A percentile compares a stretch with the other conserved stretches of the same genome.
These are phyloP conservation scores for Tetraodon nigroviridis DNA, from an alignment of 2,113 vertebrate species.

Conservation along the genomic window DNA sequence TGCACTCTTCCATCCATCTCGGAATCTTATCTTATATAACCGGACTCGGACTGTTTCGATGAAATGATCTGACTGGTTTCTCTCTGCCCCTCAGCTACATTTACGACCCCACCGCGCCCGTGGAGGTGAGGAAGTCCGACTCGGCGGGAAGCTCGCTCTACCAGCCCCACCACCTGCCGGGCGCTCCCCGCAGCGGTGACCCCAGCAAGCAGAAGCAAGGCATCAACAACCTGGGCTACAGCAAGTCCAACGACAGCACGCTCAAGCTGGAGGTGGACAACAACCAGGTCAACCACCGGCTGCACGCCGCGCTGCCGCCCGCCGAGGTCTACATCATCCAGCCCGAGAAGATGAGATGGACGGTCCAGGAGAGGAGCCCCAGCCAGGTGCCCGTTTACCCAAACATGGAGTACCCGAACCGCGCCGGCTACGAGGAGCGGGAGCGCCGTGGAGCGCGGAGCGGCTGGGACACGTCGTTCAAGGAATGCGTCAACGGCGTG, in stretches of 20 bases:
- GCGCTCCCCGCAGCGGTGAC: neutral
- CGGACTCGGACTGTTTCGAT: too few relatives aligned
- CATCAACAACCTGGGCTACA: conserved; percentile 74
- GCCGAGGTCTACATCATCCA: conserved; percentile 63
- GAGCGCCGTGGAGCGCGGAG: neutral
- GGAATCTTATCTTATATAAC: too few relatives aligned
- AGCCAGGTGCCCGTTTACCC: conserved; percentile 68
- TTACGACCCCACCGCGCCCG: conserved; percentile 67
- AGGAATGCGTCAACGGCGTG: neutral
- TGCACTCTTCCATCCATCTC: neutral
- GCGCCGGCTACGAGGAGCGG: neutral
- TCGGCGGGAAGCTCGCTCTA: conserved; percentile 58
- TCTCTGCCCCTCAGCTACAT: conserved; percentile 62
- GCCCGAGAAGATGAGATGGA: conserved; percentile 37
- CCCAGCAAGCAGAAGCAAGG: conserved; percentile 63
- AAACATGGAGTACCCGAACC: conserved; percentile 20
- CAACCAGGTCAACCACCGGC: conserved; percentile 72
- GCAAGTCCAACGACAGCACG: conserved; percentile 58
- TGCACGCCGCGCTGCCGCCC: conserved; percentile 37
- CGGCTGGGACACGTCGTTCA: conserved; percentile 33
- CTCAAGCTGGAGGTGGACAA: conserved; percentile 73
- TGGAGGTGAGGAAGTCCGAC: conserved; percentile 63
- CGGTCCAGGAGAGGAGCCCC: conserved; percentile 16
- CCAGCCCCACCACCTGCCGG: conserved; percentile 48
- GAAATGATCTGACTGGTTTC: neutral